Conservation (phyloP, 2,113 vertebrate genomes). For the Paramormyrops kingsleyae region DNA sequence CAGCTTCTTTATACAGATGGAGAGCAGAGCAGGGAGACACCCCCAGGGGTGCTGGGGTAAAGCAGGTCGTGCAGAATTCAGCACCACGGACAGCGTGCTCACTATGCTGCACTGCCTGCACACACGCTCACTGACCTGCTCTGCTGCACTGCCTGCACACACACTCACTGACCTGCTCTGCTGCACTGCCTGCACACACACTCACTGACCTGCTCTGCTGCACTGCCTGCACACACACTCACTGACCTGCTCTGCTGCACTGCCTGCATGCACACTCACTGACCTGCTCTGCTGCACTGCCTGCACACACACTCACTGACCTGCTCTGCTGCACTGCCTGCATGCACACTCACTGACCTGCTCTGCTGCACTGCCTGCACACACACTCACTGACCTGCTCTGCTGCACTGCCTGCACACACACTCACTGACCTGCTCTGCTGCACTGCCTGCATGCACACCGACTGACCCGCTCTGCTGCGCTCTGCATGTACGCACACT, state of each 20-base stretch:
- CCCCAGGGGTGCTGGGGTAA: background rate
- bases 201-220: background rate
- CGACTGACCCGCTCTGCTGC: background rate
- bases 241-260: background rate
- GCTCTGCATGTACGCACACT: background rate
- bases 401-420: background rate
- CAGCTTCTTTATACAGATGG: background rate
- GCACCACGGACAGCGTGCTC: constrained; percentile 27
- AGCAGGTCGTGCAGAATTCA: constrained; percentile 17
- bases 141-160: background rate
- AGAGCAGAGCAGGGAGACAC: background rate
- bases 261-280: background rate
- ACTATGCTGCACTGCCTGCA: background rate
- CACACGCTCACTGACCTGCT: background rate
- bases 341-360: background rate
- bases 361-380: background rate
- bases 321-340: background rate
- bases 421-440: background rate
- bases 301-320: background rate
- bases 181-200: background rate
- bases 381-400: background rate
- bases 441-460: background rate
- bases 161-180: background rate
- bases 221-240: background rate
- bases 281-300: background rate